A percentile compares a stretch with the other conserved stretches of the same genome.
phyloP scores from a whole-genome alignment of 2,888 invertebrate species.

The Protonemura montana region DNA sequence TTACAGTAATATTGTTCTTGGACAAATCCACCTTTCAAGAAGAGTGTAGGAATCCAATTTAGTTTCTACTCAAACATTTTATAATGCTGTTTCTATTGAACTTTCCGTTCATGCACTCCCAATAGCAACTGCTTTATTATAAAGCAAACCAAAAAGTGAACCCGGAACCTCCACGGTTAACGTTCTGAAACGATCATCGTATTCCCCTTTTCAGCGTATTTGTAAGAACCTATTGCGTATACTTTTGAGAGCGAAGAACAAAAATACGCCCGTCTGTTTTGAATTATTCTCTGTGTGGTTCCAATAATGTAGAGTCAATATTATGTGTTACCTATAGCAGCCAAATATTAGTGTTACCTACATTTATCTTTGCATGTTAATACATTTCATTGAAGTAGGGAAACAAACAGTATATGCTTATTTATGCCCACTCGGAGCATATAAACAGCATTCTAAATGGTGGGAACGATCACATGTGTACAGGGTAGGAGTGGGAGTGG shows the following conservation, averaged over 20 bases:
- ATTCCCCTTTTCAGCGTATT: too few species aligned
- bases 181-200: too few species aligned
- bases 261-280: too few species aligned
- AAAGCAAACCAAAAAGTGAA: neutral
- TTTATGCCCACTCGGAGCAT: neutral
- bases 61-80: neutral
- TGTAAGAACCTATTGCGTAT: too few species aligned
- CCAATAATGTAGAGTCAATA: too few species aligned
- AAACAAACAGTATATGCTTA: neutral
- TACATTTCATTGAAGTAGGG: neutral
- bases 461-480: conserved; percentile 7
- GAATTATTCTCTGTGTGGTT: too few species aligned
- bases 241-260: too few species aligned
- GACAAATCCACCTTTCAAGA: conserved; percentile 10
- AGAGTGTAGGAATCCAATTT: neutral
- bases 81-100: neutral
- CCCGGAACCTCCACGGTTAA: neutral
- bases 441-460: conserved; percentile 13
- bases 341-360: neutral
- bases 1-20: conserved; percentile 19
- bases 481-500: neutral
- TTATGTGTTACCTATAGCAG: too few species aligned
- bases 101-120: too few species aligned
- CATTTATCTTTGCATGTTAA: neutral
- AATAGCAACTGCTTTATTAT: too few species aligned